Conservation (phyloP, 2,113 vertebrate genomes). For the Ceyx melanurus region DNA sequence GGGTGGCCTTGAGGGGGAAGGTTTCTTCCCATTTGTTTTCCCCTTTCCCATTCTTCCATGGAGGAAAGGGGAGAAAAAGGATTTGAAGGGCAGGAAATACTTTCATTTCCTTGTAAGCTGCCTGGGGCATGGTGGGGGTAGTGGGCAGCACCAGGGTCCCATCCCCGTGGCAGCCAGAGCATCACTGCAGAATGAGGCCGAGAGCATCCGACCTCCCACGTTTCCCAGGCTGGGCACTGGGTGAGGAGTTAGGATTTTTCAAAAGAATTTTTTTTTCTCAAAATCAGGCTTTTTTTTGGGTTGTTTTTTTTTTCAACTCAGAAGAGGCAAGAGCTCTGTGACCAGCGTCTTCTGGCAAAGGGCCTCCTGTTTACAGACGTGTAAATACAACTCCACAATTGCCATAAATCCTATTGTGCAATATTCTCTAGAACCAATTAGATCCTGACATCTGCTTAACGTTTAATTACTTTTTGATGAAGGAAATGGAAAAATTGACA, state of each 20-base stretch:
- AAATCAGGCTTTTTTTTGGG: not conserved
- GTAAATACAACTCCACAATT: not conserved
- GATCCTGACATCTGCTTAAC: constrained; percentile 61
- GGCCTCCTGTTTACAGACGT: not conserved
- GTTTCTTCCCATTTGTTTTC: not conserved
- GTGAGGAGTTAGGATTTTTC: not conserved
- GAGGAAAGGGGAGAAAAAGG: not conserved
- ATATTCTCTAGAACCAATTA: constrained; percentile 35
- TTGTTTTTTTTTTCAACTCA: not conserved
- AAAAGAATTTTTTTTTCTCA: too few species aligned
- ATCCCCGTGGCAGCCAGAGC: fast-evolving
- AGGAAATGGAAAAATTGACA: constrained; percentile 80
- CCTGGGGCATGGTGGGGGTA: fast-evolving
- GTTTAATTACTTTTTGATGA: constrained; percentile 72
- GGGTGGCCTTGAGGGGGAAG: not conserved
- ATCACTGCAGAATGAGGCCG: fast-evolving
- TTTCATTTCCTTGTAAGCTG: not conserved
- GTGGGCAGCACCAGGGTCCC: fast-evolving
- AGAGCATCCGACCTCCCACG: not conserved
- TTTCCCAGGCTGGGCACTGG: not conserved
- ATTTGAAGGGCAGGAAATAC: not conserved
- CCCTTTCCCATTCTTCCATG: not conserved
- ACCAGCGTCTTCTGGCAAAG: not conserved
- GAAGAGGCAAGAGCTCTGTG: not conserved
- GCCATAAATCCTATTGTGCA: constrained; percentile 33